Percentiles rank a stretch among this genome's conserved stretches.
These are phyloP conservation scores for Drymonia ruficornis DNA, from an alignment of 2,888 invertebrate genomes.

Conservation along the genomic window DNA sequence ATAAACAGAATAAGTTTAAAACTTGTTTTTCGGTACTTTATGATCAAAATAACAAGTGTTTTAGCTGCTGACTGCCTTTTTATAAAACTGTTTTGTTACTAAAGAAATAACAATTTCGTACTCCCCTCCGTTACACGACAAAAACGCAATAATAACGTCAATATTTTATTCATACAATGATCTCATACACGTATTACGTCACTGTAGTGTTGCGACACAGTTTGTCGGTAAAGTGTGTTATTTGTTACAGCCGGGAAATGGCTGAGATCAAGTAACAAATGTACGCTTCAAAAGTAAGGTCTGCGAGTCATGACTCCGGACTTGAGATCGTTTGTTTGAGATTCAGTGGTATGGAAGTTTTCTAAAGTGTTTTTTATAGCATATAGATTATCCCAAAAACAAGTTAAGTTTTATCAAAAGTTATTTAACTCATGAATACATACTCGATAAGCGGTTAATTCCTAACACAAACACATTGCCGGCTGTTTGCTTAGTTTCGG, in stretches of 20 bases:
- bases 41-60: not conserved
- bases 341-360: too few relatives aligned
- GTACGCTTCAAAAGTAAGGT: constrained; percentile 19
- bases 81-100: not conserved
- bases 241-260: constrained; percentile 34
- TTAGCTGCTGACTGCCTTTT: too few relatives aligned
- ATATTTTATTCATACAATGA: constrained; percentile 41
- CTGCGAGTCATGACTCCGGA: constrained; percentile 12
- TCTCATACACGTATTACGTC: constrained; percentile 35
- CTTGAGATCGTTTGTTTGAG: not conserved
- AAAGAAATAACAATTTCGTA: constrained; percentile 6
- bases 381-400: constrained; percentile 18
- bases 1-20: too few relatives aligned
- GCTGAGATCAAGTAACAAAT: constrained; percentile 39
- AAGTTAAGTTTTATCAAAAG: constrained; percentile 31
- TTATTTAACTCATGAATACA: constrained; percentile 28
- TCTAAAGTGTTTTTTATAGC: too few relatives aligned
- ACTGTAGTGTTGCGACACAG: constrained; percentile 25
- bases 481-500: constrained; percentile 15
- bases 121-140: constrained; percentile 4
- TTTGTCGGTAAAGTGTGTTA: constrained; percentile 43
- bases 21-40: too few relatives aligned
- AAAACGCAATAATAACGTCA: constrained; percentile 14
- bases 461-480: constrained; percentile 19
- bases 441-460: constrained; percentile 27